Evolutionary conservation across 2,797 vertebrate species (phyloP), one percentile per base, ranked within the genome.

Genomic region (Darevskia nairensis): DNA sequence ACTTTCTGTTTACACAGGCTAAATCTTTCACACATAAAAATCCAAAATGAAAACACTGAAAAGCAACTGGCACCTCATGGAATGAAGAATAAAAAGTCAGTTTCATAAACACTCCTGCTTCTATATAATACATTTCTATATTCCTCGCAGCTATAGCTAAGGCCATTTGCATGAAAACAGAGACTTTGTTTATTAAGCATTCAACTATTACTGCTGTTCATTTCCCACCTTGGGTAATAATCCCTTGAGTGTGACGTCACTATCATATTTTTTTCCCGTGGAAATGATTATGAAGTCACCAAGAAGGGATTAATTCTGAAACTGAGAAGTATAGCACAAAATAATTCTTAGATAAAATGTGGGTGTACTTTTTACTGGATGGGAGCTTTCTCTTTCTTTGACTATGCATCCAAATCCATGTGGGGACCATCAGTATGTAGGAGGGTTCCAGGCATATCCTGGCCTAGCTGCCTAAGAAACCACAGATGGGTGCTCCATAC

Each of bases 61-160:
- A 92, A 96, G 95, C 96, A 96, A 95, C 95, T 94, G 95, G 93
- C 86, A 87, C 94, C 94, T 95, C 93, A 89, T 85, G 80, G 96
- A 96, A 95, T 71, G 95, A 94, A 93, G 88, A 94, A 89, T 94
- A 95, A 95, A 96, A 95, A 88, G 75, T 93, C 94, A 94, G 93
- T 95, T 96, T 95, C 91, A 91, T 94, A 72, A 95, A 94, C 94
- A 94, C 93, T n/a, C 3, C 91, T 0, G 1, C 91, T 94, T 94
- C 93, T 93, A 92, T 82, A 90, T 93, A 89, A 86, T 94, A 95
- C 94, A 96, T 94, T 85, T 83, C 94, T 83, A 68, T 85, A 91
- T 93, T 94, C 90, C 91, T 91, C 82, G 69, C 88, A 90, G 94
- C 80, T n/a, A 55, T 88, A 93, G 92, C 82, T 79, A 86, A 93